Evolutionary conservation across 2,888 invertebrate genomes (phyloP).

Genomic region (Drosophila hawaiiensis): DNA sequence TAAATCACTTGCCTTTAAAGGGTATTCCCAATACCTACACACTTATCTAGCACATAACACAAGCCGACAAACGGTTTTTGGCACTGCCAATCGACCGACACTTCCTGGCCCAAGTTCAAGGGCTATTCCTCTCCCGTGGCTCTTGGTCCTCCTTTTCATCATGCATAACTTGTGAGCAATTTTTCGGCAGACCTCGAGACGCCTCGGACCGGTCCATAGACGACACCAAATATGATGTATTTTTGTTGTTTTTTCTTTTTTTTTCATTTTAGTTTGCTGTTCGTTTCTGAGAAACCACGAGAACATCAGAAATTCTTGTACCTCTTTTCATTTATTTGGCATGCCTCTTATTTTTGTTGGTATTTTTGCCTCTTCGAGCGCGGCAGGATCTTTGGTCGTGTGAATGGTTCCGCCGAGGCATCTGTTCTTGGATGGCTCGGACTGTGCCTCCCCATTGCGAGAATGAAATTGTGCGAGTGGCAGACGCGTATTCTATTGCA

Average conservation of each 20-base stretch:
- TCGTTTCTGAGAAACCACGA: slow-evolving; percentile 45
- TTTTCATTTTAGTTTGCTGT: neutral
- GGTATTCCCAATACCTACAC: neutral
- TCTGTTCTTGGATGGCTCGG: slow-evolving; percentile 8
- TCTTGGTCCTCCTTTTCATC: slow-evolving; percentile 6
- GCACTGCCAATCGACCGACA: slow-evolving; percentile 59
- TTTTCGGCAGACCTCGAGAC: slow-evolving; percentile 67
- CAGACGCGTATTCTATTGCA: slow-evolving; percentile 53
- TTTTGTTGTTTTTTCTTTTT: slow-evolving; percentile 17
- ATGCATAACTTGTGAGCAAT: slow-evolving; percentile 57
- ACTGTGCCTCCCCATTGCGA: slow-evolving; percentile 55
- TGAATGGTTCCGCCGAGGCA: slow-evolving; percentile 40
- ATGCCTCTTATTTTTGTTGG: slow-evolving; percentile 7
- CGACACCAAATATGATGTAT: slow-evolving; percentile 47
- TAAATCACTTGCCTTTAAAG: slow-evolving; percentile 6
- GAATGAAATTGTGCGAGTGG: slow-evolving; percentile 53
- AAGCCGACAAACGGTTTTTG: slow-evolving; percentile 5
- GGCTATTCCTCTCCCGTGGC: slow-evolving; percentile 41
- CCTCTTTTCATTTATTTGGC: slow-evolving; percentile 34
- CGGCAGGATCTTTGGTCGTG: slow-evolving; percentile 65
- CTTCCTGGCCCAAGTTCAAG: slow-evolving; percentile 75
- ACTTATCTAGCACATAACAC: neutral
- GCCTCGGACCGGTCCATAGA: slow-evolving; percentile 33
- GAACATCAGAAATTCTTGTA: slow-evolving; percentile 53
- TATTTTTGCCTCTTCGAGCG: slow-evolving; percentile 3